Conservation (phyloP, 2,113 vertebrate species). For the Manacus vitellinus region DNA sequence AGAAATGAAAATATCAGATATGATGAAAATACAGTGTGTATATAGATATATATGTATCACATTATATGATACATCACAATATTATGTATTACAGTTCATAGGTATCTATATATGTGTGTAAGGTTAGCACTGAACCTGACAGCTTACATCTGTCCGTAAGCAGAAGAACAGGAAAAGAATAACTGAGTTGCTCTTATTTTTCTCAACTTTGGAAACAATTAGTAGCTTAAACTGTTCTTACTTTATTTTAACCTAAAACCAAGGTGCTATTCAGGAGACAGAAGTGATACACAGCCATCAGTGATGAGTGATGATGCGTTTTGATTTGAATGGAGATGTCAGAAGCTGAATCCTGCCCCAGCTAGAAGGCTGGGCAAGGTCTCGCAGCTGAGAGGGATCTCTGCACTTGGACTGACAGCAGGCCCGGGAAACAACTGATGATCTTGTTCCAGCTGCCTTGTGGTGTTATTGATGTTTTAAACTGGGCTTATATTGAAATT, state of each 20-base stretch:
- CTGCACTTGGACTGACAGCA: neutral
- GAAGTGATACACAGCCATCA: neutral
- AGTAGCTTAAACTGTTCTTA: neutral
- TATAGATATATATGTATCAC: accelerated
- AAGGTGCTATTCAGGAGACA: neutral
- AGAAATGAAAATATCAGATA: neutral
- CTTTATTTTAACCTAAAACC: neutral
- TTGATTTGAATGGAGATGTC: neutral
- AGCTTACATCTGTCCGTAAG: neutral
- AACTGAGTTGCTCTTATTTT: neutral
- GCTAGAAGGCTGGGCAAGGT: neutral
- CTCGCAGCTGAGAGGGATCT: neutral
- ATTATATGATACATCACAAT: neutral
- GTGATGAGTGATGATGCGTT: neutral
- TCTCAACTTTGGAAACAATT: neutral
- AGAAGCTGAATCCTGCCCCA: neutral
- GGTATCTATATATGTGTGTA: accelerated
- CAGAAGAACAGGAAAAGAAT: neutral
- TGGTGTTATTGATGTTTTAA: neutral
- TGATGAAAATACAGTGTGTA: neutral
- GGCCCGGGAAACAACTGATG: neutral
- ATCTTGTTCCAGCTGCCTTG: neutral
- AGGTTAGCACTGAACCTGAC: neutral
- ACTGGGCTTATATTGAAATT: neutral
- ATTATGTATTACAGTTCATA: neutral